phyloP scores from a whole-genome alignment of 2,113 vertebrate species.

The Muntiacus reevesi region DNA sequence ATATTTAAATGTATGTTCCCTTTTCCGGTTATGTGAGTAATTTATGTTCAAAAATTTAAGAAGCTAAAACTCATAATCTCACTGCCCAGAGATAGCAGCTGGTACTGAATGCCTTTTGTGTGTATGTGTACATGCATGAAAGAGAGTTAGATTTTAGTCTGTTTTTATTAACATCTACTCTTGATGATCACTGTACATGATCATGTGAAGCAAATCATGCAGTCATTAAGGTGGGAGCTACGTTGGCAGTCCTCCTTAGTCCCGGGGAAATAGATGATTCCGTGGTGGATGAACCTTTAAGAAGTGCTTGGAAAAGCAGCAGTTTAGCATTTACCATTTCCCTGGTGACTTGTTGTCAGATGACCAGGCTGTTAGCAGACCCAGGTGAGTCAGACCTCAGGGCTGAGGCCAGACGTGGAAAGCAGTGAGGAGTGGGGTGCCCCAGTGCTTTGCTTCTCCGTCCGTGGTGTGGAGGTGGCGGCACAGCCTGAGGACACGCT shows the following conservation, averaged over 20 bases:
- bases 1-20: neutral
- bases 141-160: neutral
- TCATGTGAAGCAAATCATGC: neutral
- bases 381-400: neutral
- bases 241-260: neutral
- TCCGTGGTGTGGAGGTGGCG: neutral
- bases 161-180: neutral
- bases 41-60: slow-evolving; percentile 22
- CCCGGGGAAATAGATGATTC: neutral
- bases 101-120: neutral
- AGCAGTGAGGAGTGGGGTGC: neutral
- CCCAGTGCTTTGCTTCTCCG: neutral
- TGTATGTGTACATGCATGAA: neutral
- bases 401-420: neutral
- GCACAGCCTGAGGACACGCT: accelerated
- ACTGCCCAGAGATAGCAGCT: neutral
- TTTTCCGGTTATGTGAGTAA: neutral
- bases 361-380: neutral
- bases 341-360: neutral
- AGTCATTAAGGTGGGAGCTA: neutral
- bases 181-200: neutral
- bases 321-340: neutral
- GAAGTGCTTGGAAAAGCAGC: neutral
- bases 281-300: neutral
- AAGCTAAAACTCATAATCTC: neutral